Base-by-base conservation (phyloP, 2,113 vertebrate genomes). In the Ceyx melanurus region DNA sequence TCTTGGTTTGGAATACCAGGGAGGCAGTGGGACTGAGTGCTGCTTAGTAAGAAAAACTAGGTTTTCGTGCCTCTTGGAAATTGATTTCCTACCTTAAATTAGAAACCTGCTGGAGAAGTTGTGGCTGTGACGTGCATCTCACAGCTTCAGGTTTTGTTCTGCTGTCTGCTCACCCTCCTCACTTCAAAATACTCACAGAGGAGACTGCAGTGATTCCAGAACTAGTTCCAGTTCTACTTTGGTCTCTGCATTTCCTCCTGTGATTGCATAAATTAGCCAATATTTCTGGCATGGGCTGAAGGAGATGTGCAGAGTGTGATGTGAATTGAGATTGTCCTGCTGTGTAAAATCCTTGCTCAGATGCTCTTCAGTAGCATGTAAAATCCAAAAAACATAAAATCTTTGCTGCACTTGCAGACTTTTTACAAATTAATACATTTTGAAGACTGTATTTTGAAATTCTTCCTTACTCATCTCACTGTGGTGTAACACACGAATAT, bases 51-150 rank as follows among this genome's bases (percentile, higher is more conserved):
- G 53, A 43, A 89, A 48, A 78, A 3, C n/a, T 51, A 20, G 18
- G 16, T 76, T n/a, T 28, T 53, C 6, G 3, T 48, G 22, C 19
- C 29, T 37, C 56, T 22, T 18, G 53, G 60, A 82, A 86, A 26
- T 42, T 6, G 5, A 6, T 53, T 73, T 89, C 22, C 22, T 50
- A 1, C 40, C 20, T 58, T 68, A 14, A 33, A 15, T 53, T 35
- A 31, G 31, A 61, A 73, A 15, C 16, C 20, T 40, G 14, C 15
- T 60, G 5, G 37, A 26, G 56, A 53, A 83, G 33, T 15, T 16
- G 26, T n/a, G 37, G 33, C 23, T 31, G 33, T 61, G 28, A 45
- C 0, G 0, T 18, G 6, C 0, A 0, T 25, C n/a, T 35, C 37
- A 2, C 1, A 19, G 6, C 46, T 57, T 65, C 26, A 60, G 10